A percentile compares a stretch with the other conserved stretches of the same genome.
Conservation (phyloP, 2,888 invertebrate genomes). For the Hirtodrosophila alboralis region DNA sequence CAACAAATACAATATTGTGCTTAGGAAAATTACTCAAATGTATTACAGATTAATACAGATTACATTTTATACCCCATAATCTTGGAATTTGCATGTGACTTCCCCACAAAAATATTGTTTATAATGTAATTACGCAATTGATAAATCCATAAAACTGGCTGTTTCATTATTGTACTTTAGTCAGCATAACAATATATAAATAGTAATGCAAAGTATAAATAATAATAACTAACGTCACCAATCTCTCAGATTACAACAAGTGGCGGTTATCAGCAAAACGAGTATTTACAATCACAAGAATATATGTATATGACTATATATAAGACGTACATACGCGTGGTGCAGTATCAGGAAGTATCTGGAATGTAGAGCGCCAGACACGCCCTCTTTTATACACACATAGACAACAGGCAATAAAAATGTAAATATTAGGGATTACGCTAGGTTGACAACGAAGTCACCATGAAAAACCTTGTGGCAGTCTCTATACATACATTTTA, state of each 20-base stretch:
- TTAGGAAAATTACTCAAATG: not conserved
- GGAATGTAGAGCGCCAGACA: slow-evolving; percentile 10
- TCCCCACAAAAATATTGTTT: too few species aligned
- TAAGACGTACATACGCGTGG: not conserved
- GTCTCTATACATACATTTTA: too few species aligned
- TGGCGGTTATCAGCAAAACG: slow-evolving; percentile 30
- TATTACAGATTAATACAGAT: too few species aligned
- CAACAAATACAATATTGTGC: slow-evolving; percentile 3
- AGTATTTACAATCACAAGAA: slow-evolving; percentile 10
- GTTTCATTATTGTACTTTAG: slow-evolving; percentile 15
- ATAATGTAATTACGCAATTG: not conserved
- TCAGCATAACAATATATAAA: slow-evolving; percentile 21
- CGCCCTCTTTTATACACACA: slow-evolving; percentile 2
- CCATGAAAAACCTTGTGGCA: too few species aligned
- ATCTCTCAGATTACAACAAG: slow-evolving; percentile 22
- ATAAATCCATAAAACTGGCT: not conserved
- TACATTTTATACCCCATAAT: not conserved
- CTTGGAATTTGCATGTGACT: too few species aligned
- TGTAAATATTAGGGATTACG: not conserved
- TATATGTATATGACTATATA: not conserved
- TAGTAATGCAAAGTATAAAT: slow-evolving; percentile 18
- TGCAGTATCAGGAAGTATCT: slow-evolving; percentile 17
- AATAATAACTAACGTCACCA: slow-evolving; percentile 47
- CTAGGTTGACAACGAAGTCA: not conserved
- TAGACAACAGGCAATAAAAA: not conserved